Base-by-base conservation (phyloP, 2,113 vertebrate species). In the Limnothrissa miodon region DNA sequence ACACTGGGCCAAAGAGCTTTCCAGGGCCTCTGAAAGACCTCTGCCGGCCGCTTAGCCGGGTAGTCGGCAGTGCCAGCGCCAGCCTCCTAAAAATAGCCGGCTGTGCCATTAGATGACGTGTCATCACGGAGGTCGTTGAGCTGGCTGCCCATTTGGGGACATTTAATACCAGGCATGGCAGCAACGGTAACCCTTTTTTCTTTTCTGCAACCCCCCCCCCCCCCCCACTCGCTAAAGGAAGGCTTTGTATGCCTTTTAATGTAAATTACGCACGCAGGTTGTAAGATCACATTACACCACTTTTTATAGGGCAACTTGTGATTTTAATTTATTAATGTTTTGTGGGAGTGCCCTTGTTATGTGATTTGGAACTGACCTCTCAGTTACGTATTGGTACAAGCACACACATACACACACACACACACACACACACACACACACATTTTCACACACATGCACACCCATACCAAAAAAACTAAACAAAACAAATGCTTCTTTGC, bases 21-120 rank as follows among this genome's bases (percentile, higher is more conserved):
- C 74, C 85, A 78, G 85, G 81, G 88, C 85, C 86, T 83, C 87
- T 90, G 82, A 92, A 91, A 92, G 88, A 91, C 91, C 90, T 91
- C 81, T 87, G 89, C 86, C 86, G 84, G 87, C 82, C 21, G 5
- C 7, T n/a, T n/a, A 6, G 59, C 59, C n/a, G 78, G 46, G 82
- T 84, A 85, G 66, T 10, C 66, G 87, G 83, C 45, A 74, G 23
- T 79, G 84, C 83, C 45, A 74, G 23, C 81, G 84, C 66, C 62
- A 87, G 87, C 84, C 62, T 90, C 89, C 89, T 70, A 90, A 92
- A 92, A 93, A 91, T 93, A 94, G 90, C 45, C 78, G 82, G 82
- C 87, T 87, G 88, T 82, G 87, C 90, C 91, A 93, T 93, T 92
- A 93, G 90, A 87, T 88, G 89, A 56, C 19, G 87, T 92, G 90